Percentiles rank a stretch among this genome's conserved stretches.
Evolutionary conservation across 23 tunicate species (phyloP).

Genomic region (Trididemnum miniatum): DNA sequence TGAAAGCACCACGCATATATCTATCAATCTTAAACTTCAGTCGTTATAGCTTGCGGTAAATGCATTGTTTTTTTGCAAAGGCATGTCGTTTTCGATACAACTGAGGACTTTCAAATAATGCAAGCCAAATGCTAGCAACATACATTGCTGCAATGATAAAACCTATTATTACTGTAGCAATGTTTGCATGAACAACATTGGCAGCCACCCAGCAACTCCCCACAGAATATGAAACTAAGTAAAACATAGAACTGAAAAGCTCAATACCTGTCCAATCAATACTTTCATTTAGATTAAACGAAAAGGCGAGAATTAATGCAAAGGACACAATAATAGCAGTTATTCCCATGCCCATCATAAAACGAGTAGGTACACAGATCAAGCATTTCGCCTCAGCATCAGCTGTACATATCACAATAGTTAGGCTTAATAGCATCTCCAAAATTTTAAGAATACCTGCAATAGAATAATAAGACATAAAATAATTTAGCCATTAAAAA

Average conservation of each 20-base stretch:
- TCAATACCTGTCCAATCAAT: neutral
- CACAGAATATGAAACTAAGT: neutral
- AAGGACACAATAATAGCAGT: neutral
- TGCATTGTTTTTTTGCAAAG: too few relatives aligned
- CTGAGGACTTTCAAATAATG: too few relatives aligned
- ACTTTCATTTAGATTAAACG: neutral
- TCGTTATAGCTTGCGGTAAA: too few relatives aligned
- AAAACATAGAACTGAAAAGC: neutral
- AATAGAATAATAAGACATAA: too few relatives aligned
- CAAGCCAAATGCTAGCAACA: neutral
- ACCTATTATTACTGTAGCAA: neutral
- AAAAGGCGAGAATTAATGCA: neutral
- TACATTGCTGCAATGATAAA: neutral
- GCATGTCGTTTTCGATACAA: too few relatives aligned
- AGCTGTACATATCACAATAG: neutral
- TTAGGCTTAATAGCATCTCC: neutral
- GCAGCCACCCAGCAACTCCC: slow-evolving; percentile 9
- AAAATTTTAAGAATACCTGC: neutral
- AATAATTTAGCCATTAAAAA: too few relatives aligned
- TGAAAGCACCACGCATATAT: too few relatives aligned
- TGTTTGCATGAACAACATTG: neutral
- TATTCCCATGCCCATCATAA: neutral
- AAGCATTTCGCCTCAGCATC: neutral
- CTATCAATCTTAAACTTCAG: too few relatives aligned
- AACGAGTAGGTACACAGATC: neutral